Base-by-base conservation (phyloP, 92 coral and sea anemone species). In the Epizoanthus fatuus region DNA sequence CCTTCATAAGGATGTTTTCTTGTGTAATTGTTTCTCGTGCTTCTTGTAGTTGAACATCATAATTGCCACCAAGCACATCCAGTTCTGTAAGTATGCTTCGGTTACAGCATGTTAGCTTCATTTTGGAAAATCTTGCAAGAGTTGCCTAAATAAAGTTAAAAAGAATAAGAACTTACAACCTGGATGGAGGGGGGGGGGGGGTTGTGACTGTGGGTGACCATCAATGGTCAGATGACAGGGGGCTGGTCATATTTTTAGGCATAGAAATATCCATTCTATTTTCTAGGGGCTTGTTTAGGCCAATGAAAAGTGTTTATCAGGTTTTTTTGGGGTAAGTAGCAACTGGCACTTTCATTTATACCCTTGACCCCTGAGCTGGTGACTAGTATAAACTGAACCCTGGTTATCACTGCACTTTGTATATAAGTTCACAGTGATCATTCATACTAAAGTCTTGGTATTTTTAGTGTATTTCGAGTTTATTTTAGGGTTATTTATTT, bases 21-120 rank as follows among this genome's bases (percentile, higher is more conserved):
- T 58, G 12, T 17, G 85, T 76, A 37, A 83, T 87, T 74, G 87
- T 45, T 14, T 66, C 67, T 47, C 47, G 75, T 5, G 63, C 89
- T 35, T 82, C 91, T 45, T 81, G 59, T 44, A 85, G 85, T n/a
- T 37, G 44, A 32, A n/a, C 19, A 76, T 92, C 86, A 84, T 88
- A 86, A 38, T 75, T 58, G 17, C 80, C 73, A 32, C 92, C 92
- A 70, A 92, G 69, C 10, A 45, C 74, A 59, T 89, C 89, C 87
- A 88, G 59, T 63, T 84, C 75, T 17, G 53, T 74, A 32, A 92
- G 87, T n/a, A 83, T 74, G 32, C 87, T 75, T 54, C 53, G 40
- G 76, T 92, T 92, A 4, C 81, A 88, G 19, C 81, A 84, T 54
- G 88, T 92, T 17, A 92, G 16, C 64, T 92, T 92, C 74, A 88